These are phyloP conservation scores for Semnopithecus entellus DNA, from an alignment of 2,113 vertebrate genomes.

Conservation along the genomic window DNA sequence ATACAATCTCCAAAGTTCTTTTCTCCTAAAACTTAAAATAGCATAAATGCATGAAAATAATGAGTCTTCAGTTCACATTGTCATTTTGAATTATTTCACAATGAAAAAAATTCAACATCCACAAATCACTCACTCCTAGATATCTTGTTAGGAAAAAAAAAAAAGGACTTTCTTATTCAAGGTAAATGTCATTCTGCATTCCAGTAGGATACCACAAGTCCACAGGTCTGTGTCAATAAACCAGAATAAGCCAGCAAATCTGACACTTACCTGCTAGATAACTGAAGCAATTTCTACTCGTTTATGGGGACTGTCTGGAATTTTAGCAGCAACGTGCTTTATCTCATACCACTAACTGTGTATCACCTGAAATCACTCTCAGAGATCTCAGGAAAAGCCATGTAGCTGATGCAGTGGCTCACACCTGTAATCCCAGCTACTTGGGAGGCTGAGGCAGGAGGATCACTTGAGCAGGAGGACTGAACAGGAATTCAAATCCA, in stretches of 20 bases:
- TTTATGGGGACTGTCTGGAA: neutral
- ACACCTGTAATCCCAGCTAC: neutral
- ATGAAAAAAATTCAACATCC: neutral
- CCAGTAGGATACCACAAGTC: neutral
- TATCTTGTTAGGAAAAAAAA: neutral
- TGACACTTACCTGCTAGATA: neutral
- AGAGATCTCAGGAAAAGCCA: neutral
- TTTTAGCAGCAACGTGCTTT: neutral
- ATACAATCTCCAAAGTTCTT: neutral
- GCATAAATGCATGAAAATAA: neutral
- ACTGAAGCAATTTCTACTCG: neutral
- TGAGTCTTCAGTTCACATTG: neutral
- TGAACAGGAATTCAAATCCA: neutral
- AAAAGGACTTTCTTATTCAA: neutral
- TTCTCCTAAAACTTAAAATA: neutral
- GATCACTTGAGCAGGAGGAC: neutral
- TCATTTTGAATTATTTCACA: constrained; percentile 17
- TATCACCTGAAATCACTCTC: neutral
- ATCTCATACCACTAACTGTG: neutral
- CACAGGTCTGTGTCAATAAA: neutral
- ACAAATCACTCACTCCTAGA: neutral
- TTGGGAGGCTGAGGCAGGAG: neutral
- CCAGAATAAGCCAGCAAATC: neutral
- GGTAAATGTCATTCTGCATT: neutral
- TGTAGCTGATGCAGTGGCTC: neutral